A percentile compares a stretch with the other conserved stretches of the same genome.
These are phyloP conservation scores for Morone saxatilis DNA, from an alignment of 2,113 vertebrate species.

Conservation along the genomic window DNA sequence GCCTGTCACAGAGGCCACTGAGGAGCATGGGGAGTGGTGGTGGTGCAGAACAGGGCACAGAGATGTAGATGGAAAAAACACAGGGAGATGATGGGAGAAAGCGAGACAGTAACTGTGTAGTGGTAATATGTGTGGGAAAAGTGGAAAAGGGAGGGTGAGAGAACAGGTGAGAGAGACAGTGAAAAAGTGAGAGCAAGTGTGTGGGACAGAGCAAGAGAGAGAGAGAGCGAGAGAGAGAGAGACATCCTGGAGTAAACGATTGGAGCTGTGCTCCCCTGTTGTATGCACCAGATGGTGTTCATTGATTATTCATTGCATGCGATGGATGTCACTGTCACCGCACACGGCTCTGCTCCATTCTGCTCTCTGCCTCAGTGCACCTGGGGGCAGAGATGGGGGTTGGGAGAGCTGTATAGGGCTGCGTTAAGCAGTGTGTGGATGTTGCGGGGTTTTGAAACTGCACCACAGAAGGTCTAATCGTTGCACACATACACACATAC, in stretches of 20 bases:
- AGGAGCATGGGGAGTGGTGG: neutral
- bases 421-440: constrained; percentile 31
- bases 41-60: neutral
- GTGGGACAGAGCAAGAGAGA: constrained; percentile 38
- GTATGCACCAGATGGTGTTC: constrained; percentile 84
- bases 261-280: constrained; percentile 73
- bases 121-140: constrained; percentile 60
- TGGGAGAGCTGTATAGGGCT: constrained; percentile 18
- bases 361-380: constrained; percentile 75
- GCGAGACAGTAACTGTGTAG: neutral
- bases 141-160: constrained; percentile 2
- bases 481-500: neutral
- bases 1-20: constrained; percentile 52
- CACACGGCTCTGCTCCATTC: constrained; percentile 73
- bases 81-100: constrained; percentile 10
- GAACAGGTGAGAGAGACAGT: constrained; percentile 28
- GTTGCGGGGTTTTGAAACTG: constrained; percentile 32
- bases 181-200: constrained; percentile 32
- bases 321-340: constrained; percentile 83
- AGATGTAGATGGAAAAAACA: constrained; percentile 19
- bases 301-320: constrained; percentile 86
- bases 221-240: constrained; percentile 41
- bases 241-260: constrained; percentile 61
- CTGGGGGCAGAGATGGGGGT: constrained; percentile 62
- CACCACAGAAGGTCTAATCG: constrained; percentile 13